These are phyloP conservation scores for Scophthalmus maximus DNA, from an alignment of 2,113 vertebrate species.

Conservation along the genomic window DNA sequence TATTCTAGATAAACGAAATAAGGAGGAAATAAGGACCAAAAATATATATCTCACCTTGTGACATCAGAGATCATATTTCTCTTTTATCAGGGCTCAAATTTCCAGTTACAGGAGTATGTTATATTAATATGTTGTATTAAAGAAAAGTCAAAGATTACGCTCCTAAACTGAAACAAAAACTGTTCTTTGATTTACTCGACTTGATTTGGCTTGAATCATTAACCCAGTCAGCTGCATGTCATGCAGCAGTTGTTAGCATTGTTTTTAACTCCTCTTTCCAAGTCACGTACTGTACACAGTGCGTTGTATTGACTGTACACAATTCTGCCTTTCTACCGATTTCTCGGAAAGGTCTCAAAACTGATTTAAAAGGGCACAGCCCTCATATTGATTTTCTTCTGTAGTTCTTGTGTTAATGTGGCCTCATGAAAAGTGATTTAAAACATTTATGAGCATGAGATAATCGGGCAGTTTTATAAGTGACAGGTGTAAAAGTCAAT, in stretches of 20 bases:
- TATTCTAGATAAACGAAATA: background rate
- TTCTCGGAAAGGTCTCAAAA: background rate
- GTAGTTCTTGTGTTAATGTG: background rate
- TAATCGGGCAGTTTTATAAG: background rate
- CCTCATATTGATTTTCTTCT: background rate
- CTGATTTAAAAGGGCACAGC: conserved; percentile 1
- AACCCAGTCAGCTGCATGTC: background rate
- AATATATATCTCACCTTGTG: background rate
- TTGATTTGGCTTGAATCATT: conserved; percentile 1
- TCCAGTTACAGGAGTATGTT: background rate
- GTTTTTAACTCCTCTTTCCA: background rate
- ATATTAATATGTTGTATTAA: background rate
- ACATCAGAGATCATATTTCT: background rate
- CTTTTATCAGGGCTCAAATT: background rate
- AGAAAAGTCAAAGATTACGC: background rate
- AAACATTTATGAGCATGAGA: background rate
- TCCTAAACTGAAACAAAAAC: background rate
- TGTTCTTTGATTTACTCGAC: background rate
- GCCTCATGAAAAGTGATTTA: background rate
- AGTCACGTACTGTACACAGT: background rate
- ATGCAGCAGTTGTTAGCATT: background rate
- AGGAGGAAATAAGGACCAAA: background rate
- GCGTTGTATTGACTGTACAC: background rate
- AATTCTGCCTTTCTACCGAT: background rate
- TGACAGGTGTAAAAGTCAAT: background rate